These are phyloP conservation scores for Tragulus kanchil DNA, from an alignment of 2,113 vertebrate genomes.

Conservation along the genomic window DNA sequence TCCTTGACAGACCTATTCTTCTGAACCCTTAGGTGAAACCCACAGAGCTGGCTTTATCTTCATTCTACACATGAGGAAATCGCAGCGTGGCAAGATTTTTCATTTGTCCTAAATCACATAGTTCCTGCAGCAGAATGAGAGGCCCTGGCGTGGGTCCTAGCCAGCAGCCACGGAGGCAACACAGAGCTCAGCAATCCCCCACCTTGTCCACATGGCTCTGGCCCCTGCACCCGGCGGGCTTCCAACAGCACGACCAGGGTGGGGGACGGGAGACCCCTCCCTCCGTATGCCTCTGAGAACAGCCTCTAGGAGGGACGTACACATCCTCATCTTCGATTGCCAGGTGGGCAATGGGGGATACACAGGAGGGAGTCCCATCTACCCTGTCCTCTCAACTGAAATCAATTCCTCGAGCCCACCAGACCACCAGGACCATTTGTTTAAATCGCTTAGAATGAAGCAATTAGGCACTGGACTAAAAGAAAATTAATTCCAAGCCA, in stretches of 20 bases:
- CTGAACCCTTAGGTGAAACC: background rate
- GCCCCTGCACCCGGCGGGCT: background rate
- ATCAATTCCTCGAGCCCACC: background rate
- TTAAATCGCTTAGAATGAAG: background rate
- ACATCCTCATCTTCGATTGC: background rate
- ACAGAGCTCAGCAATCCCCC: accelerated
- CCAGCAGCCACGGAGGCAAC: background rate
- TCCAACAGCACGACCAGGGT: background rate
- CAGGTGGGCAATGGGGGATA: background rate
- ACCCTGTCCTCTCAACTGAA: background rate
- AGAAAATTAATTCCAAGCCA: background rate
- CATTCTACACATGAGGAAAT: background rate
- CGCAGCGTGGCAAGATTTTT: background rate
- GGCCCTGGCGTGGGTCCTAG: accelerated
- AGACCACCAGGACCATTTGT: background rate
- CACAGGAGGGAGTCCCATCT: background rate
- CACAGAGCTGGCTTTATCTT: background rate
- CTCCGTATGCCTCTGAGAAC: accelerated
- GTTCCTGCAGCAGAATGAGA: background rate
- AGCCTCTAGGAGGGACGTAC: background rate
- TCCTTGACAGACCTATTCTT: background rate
- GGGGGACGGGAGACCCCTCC: background rate
- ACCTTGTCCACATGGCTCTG: background rate
- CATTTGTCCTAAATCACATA: background rate
- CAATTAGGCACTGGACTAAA: background rate